Percentiles rank a stretch among this genome's conserved stretches.
These are phyloP conservation scores for Peribatodes rhomboidaria DNA, from an alignment of 2,888 invertebrate species.

Conservation along the genomic window DNA sequence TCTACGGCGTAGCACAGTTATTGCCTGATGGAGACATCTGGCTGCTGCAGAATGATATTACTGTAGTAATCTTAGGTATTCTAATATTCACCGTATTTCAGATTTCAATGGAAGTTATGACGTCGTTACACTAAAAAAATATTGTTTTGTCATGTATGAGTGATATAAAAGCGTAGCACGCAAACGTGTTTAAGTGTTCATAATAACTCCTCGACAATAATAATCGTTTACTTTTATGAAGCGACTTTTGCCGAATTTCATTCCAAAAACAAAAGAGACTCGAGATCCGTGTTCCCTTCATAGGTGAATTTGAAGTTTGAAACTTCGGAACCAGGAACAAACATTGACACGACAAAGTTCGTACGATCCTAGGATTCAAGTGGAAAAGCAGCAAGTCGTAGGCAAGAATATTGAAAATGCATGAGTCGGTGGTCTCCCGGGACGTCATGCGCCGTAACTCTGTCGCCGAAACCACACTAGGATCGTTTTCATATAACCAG, in stretches of 20 bases:
- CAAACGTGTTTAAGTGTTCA: conserved; percentile 3
- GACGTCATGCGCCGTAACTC: conserved; percentile 27
- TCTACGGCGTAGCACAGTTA: conserved; percentile 37
- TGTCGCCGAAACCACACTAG: conserved; percentile 25
- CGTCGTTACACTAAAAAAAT: conserved; percentile 28
- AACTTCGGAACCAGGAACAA: conserved; percentile 10
- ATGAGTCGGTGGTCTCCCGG: conserved; percentile 51
- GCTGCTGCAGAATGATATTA: conserved; percentile 26
- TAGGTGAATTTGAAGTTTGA: conserved; percentile 28
- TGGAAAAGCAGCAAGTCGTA: conserved; percentile 48
- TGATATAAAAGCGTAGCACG: conserved; percentile 15
- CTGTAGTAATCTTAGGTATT: conserved; percentile 27
- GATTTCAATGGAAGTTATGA: conserved; percentile 3
- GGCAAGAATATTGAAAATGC: conserved; percentile 59
- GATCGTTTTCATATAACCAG: conserved; percentile 6
- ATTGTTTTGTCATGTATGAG: conserved; percentile 21
- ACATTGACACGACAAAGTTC: conserved; percentile 29
- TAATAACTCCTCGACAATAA: conserved; percentile 4
- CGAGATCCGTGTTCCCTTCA: conserved; percentile 9
- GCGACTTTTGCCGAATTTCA: neutral
- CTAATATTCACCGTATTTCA: conserved; percentile 25
- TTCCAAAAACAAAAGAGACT: neutral
- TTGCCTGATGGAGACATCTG: conserved; percentile 39
- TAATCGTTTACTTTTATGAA: conserved; percentile 16
- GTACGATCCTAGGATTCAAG: conserved; percentile 42